Evolutionary conservation across 2,888 invertebrate genomes (phyloP).

Genomic region (Phlogophora meticulosa): DNA sequence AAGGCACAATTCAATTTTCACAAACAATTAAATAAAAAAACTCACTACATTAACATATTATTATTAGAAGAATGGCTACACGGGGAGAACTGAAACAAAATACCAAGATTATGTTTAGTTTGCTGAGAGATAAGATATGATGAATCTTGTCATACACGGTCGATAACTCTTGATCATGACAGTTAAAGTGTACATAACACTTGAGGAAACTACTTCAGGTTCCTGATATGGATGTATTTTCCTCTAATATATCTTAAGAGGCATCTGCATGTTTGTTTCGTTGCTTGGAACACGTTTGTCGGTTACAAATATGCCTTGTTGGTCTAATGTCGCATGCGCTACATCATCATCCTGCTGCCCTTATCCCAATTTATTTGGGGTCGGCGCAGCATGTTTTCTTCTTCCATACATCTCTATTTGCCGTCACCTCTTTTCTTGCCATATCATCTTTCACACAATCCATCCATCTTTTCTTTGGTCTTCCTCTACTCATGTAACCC

Average conservation of each 20-base stretch:
- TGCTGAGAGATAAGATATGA: constrained; percentile 52
- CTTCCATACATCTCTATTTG: no score
- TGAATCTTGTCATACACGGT: constrained; percentile 54
- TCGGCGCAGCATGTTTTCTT: no score
- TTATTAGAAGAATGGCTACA: constrained; percentile 15
- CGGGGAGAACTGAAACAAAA: constrained; percentile 38
- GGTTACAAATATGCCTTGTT: no score
- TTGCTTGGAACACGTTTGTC: not conserved
- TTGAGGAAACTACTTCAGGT: constrained; percentile 22
- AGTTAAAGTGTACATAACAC: constrained; percentile 29
- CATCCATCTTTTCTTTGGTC: no score
- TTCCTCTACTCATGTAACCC: no score
- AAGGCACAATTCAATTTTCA: constrained; percentile 6
- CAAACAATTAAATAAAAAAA: constrained; percentile 18
- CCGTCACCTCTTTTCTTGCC: no score
- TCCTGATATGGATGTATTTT: constrained; percentile 31
- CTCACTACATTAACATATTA: constrained; percentile 32
- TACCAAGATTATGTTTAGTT: constrained; percentile 52
- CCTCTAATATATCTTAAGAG: not conserved
- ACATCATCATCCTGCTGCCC: no score
- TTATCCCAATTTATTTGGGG: no score
- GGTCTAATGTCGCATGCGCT: no score
- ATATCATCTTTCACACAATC: no score
- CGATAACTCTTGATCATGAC: constrained; percentile 47
- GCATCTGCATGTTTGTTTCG: not conserved